Evolutionary conservation across 2,113 vertebrate genomes (phyloP), one percentile per base, ranked within the genome.

Genomic region (Meriones unguiculatus): DNA sequence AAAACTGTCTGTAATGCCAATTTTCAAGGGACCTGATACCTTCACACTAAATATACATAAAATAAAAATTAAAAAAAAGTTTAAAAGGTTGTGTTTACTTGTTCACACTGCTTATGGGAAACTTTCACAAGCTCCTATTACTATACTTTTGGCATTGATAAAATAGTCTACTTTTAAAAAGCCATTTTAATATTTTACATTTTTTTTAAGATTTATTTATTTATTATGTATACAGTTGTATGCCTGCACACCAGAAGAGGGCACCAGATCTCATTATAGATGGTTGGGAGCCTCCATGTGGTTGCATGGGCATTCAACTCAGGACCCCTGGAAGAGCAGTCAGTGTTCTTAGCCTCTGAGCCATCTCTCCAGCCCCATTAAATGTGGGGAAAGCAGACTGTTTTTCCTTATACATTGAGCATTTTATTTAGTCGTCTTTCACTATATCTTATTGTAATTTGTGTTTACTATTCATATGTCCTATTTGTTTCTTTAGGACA

Each of bases 401-500:
- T 95, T 92, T 91, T 91, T 12, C 65, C 17, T 35, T 25, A 8
- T 77, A 80, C 25, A 32, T 86, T 41, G 35, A 82, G 24, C 59
- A 65, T 85, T 90, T 89, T 93, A 12, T 92, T 38, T 86, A 65
- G 73, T 93, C 52, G 73, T 93, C 52, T 95, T 84, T 86, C 77
- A 75, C 57, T 69, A 59, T 20, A 28, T 67, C 41, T 93, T 35
- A 46, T 8, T 67, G 80, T 64, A 93, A 64, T 25, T 91, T 70
- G 28, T 64, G 22, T 62, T 52, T 25, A 25, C 59, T 25, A 30
- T 28, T 94, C 18, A 82, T 87, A 64, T 28, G 57, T 62, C 22
- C 75, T 90, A 1, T 69, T 88, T 35, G 32, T 95, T 90, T 87
- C 6, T 72, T 62, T 86, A 73, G 69, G n/a, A 3, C n/a, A 46